Evolutionary conservation across 2,113 vertebrate genomes (phyloP).

Genomic region (Merops nubicus): DNA sequence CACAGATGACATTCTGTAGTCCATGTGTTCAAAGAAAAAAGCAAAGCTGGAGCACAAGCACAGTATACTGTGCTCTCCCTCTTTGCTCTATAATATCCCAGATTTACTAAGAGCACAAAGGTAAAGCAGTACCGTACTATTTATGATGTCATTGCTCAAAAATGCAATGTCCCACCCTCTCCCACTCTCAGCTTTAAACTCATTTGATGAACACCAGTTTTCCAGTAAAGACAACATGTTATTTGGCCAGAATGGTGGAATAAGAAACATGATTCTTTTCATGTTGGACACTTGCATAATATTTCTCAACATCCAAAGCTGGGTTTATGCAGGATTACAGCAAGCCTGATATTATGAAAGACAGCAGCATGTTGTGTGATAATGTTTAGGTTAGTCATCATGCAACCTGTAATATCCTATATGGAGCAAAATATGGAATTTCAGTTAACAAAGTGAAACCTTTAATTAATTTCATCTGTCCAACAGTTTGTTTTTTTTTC

Average conservation of each 20-base stretch:
- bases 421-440: constrained; percentile 24
- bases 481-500: not conserved
- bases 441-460: constrained; percentile 16
- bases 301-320: constrained; percentile 17
- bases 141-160: constrained; percentile 61
- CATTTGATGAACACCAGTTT: constrained; percentile 54
- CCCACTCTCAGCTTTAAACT: constrained; percentile 47
- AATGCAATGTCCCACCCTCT: constrained; percentile 58
- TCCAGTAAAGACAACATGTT: constrained; percentile 53
- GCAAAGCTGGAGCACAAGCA: not conserved
- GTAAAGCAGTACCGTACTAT: constrained; percentile 21
- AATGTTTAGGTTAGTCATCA: constrained; percentile 41
- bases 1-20: not conserved
- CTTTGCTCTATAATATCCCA: not conserved
- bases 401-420: constrained; percentile 24
- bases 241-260: constrained; percentile 54
- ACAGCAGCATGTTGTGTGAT: not conserved
- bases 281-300: constrained; percentile 43
- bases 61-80: not conserved
- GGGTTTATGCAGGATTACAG: constrained; percentile 36
- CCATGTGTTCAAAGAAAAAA: not conserved
- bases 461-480: constrained; percentile 52
- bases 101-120: constrained; percentile 27
- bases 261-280: constrained; percentile 56
- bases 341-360: constrained; percentile 39